A percentile compares a stretch with the other conserved stretches of the same genome.
phyloP scores from a whole-genome alignment of 2,888 invertebrate species.

The Didymodactylos carnosus region DNA sequence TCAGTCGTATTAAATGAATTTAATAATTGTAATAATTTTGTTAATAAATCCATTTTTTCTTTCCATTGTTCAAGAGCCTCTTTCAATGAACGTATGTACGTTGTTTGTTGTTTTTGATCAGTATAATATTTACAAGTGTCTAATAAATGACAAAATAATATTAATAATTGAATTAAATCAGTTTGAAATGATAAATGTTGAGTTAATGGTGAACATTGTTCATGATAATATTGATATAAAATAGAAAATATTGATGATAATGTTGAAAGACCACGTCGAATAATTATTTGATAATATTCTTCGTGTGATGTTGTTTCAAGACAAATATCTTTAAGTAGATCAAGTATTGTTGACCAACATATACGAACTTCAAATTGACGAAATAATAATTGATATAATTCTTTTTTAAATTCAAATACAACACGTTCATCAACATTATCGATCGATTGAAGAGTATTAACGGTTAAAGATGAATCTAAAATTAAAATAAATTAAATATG shows the following conservation, averaged over 20 bases:
- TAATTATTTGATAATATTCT: not conserved
- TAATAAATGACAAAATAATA: not conserved
- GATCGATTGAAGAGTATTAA: too few relatives aligned
- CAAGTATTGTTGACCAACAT: not conserved
- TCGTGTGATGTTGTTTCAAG: not conserved
- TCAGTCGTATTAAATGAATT: slow-evolving; percentile 72
- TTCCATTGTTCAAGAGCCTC: slow-evolving; percentile 38
- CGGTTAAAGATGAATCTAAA: too few relatives aligned
- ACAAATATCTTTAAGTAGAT: not conserved
- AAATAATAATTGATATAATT: not conserved
- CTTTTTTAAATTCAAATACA: not conserved
- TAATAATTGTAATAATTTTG: slow-evolving; percentile 61
- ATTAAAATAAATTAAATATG: too few relatives aligned
- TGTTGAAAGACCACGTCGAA: not conserved
- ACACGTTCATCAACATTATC: not conserved
- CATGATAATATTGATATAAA: not conserved
- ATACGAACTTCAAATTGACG: not conserved
- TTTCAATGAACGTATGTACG: too few relatives aligned
- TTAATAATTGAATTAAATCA: not conserved
- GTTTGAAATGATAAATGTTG: not conserved
- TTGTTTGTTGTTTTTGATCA: not conserved
- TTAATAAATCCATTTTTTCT: slow-evolving; percentile 68
- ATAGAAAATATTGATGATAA: not conserved
- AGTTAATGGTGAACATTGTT: not conserved
- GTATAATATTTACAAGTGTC: too few relatives aligned